phyloP scores from a whole-genome alignment of 2,797 vertebrate species.

The Basileuterus tristriatus region DNA sequence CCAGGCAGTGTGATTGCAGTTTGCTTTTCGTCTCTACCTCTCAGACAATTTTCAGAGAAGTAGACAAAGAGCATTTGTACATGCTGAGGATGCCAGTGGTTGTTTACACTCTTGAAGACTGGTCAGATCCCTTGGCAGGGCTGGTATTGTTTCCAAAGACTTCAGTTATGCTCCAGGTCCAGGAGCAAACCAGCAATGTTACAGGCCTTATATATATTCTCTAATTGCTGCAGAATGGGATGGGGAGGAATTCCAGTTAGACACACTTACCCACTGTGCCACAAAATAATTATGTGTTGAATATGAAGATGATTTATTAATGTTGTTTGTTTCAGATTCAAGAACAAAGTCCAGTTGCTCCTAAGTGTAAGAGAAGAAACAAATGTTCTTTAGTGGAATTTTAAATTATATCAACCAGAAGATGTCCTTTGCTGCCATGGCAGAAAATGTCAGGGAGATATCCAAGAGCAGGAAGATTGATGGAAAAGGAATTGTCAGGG shows the following conservation, averaged over 20 bases:
- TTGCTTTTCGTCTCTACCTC: background rate
- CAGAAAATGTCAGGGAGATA: slow-evolving; percentile 57
- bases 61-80: background rate
- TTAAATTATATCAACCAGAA: slow-evolving; percentile 44
- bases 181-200: background rate
- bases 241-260: background rate
- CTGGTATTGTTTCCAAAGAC: background rate
- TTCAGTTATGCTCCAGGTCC: background rate
- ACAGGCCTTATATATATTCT: background rate
- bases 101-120: background rate
- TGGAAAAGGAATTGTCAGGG: slow-evolving; percentile 49
- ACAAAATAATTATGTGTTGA: slow-evolving; percentile 24
- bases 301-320: background rate
- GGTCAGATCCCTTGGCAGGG: background rate
- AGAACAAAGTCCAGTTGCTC: background rate
- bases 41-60: slow-evolving; percentile 21
- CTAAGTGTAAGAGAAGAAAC: slow-evolving; percentile 24
- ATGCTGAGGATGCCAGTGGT: background rate
- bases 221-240: background rate
- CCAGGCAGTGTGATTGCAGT: background rate
- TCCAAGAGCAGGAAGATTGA: slow-evolving; percentile 16
- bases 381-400: slow-evolving; percentile 36
- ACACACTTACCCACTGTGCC: background rate
- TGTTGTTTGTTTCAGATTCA: background rate
- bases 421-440: slow-evolving; percentile 46